Conservation (phyloP, 2,888 invertebrate genomes). For the Biston betularia region DNA sequence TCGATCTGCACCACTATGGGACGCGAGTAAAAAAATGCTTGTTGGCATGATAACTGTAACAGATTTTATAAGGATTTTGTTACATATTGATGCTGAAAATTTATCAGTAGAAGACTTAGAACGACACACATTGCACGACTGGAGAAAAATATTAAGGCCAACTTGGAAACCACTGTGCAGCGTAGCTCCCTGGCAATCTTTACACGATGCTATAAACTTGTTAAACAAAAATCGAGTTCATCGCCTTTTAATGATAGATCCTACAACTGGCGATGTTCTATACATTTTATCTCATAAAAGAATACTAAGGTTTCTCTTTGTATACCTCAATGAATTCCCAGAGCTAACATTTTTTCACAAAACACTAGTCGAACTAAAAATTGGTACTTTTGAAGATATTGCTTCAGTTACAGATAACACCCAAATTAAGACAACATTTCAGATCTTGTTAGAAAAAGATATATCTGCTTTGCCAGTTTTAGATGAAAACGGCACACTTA, state of each 20-base stretch:
- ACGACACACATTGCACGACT: constrained; percentile 77
- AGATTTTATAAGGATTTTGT: constrained; percentile 79
- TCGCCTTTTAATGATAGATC: constrained; percentile 78
- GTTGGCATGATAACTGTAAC: constrained; percentile 83
- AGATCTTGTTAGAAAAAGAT: constrained; percentile 77
- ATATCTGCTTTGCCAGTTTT: constrained; percentile 80
- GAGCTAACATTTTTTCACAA: constrained; percentile 81
- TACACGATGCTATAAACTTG: constrained; percentile 81
- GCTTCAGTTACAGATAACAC: constrained; percentile 75
- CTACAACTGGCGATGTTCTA: constrained; percentile 74
- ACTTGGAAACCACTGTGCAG: constrained; percentile 75
- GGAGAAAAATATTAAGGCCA: constrained; percentile 76
- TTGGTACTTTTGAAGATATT: constrained; percentile 78
- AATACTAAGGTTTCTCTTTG: constrained; percentile 80
- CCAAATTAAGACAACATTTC: constrained; percentile 77
- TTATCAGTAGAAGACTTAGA: constrained; percentile 79
- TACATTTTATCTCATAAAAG: constrained; percentile 81
- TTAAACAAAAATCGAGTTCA: constrained; percentile 77
- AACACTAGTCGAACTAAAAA: constrained; percentile 76
- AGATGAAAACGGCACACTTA: constrained; percentile 73
- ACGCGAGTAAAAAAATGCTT: constrained; percentile 75
- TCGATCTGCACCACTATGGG: constrained; percentile 81
- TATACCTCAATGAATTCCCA: constrained; percentile 82
- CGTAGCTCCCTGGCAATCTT: constrained; percentile 76
- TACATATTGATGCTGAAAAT: constrained; percentile 75